phyloP scores from a whole-genome alignment of 1,140 invertebrate species.

The Drosophila oshimai region DNA sequence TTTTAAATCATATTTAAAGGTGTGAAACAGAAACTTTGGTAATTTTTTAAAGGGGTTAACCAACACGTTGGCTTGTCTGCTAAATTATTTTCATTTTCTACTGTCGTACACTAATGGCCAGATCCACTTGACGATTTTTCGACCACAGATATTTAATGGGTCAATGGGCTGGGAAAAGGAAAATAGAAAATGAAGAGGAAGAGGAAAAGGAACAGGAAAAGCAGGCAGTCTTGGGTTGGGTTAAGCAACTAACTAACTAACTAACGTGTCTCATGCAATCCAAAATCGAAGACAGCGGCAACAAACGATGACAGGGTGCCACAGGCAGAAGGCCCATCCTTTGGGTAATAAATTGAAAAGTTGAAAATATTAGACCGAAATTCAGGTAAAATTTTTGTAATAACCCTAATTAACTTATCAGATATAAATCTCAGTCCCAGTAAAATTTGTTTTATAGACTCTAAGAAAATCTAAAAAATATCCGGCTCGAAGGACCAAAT shows the following conservation, averaged over 20 bases:
- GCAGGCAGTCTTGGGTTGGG: slow-evolving; percentile 10
- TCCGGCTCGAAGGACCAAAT: no score
- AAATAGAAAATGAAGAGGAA: no score
- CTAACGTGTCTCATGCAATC: slow-evolving; percentile 39
- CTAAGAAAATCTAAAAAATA: no score
- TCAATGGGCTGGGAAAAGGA: slow-evolving; percentile 9
- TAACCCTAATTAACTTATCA: no score
- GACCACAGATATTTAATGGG: slow-evolving; percentile 22
- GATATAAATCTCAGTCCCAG: no score
- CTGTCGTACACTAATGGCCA: not conserved
- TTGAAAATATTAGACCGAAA: not conserved
- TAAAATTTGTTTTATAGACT: no score
- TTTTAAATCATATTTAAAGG: no score
- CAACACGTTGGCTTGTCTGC: no score
- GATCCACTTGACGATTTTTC: not conserved
- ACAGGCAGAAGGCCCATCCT: not conserved
- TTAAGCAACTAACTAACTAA: slow-evolving; percentile 38
- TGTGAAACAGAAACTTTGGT: no score
- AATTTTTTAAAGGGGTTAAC: not conserved
- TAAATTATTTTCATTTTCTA: not conserved
- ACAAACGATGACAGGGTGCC: slow-evolving; percentile 9
- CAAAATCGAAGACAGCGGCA: slow-evolving; percentile 30
- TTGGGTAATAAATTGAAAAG: not conserved
- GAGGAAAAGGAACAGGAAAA: no score
- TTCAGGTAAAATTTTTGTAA: not conserved